These are phyloP conservation scores for Calliscelio sp. DNA, from an alignment of 2,888 invertebrate species.

Conservation along the genomic window DNA sequence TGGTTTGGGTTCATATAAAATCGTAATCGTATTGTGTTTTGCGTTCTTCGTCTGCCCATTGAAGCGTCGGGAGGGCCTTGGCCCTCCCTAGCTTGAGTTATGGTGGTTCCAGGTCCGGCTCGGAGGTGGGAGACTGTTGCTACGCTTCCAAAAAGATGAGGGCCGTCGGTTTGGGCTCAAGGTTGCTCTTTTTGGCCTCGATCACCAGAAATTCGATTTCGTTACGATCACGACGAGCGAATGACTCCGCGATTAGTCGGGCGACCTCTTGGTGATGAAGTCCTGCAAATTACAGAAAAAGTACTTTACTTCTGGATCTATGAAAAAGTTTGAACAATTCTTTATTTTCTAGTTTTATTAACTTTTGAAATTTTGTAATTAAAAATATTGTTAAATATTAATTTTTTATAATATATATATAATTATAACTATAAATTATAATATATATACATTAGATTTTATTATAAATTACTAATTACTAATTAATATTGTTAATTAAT, in stretches of 20 bases:
- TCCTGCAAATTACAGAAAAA: constrained; percentile 75
- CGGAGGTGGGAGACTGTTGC: constrained; percentile 88
- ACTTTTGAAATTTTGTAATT: too few species aligned
- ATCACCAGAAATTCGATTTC: constrained; percentile 97
- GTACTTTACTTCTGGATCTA: background rate
- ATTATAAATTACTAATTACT: too few species aligned
- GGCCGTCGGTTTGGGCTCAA: constrained; percentile 96
- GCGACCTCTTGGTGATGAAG: constrained; percentile 91
- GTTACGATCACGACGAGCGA: constrained; percentile 94
- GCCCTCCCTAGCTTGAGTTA: constrained; percentile 77
- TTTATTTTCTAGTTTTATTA: too few species aligned
- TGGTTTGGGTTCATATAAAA: too few species aligned
- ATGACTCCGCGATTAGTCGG: constrained; percentile 96
- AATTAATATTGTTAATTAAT: too few species aligned
- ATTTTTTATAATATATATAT: too few species aligned
- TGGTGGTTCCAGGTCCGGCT: constrained; percentile 84
- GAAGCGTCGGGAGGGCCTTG: constrained; percentile 53
- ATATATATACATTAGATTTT: too few species aligned
- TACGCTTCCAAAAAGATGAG: constrained; percentile 96
- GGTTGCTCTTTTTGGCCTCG: constrained; percentile 96
- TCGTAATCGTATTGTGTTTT: too few species aligned
- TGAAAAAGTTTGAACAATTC: too few species aligned
- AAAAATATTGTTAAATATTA: too few species aligned
- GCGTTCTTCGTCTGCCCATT: too few species aligned
- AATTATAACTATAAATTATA: too few species aligned